Conservation (phyloP, 1,140 invertebrate species). For the Colletes gigas region DNA sequence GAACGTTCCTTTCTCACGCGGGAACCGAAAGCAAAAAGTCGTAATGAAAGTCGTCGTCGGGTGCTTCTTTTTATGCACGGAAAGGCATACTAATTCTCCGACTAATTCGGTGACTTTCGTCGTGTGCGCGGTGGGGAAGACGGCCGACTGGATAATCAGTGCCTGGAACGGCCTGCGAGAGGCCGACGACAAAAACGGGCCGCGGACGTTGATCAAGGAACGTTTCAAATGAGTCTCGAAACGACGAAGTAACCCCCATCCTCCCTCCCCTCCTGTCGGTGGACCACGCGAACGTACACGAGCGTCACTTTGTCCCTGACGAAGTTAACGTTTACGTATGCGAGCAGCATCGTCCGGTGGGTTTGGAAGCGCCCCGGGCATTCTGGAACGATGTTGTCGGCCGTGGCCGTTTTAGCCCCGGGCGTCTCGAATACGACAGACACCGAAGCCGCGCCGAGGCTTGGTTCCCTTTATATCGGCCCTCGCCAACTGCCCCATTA, state of each 20-base stretch:
- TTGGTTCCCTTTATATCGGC: conserved; percentile 72
- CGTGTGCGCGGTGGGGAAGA: background rate
- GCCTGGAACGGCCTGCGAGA: no score
- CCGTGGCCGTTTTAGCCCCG: conserved; percentile 72
- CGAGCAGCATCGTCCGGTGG: conserved; percentile 68
- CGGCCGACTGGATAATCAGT: conserved; percentile 4
- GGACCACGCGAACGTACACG: conserved; percentile 20
- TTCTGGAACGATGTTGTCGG: conserved; percentile 76
- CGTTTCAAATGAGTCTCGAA: conserved; percentile 56
- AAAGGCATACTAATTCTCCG: no score
- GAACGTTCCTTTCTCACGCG: no score
- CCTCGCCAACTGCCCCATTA: conserved; percentile 75
- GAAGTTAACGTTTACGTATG: conserved; percentile 72
- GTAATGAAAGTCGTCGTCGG: no score
- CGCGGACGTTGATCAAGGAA: conserved; percentile 38
- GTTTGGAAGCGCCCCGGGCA: conserved; percentile 68
- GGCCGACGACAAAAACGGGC: conserved; percentile 26
- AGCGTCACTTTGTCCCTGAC: conserved; percentile 74
- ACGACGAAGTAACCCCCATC: conserved; percentile 40
- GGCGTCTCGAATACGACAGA: conserved; percentile 68
- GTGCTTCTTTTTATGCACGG: no score
- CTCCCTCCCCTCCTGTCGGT: background rate
- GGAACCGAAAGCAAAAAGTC: no score
- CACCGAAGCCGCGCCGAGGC: conserved; percentile 45
- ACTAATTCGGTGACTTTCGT: no score